These are phyloP conservation scores for Pteruthius melanotis DNA, from an alignment of 2,113 vertebrate genomes.

Conservation along the genomic window DNA sequence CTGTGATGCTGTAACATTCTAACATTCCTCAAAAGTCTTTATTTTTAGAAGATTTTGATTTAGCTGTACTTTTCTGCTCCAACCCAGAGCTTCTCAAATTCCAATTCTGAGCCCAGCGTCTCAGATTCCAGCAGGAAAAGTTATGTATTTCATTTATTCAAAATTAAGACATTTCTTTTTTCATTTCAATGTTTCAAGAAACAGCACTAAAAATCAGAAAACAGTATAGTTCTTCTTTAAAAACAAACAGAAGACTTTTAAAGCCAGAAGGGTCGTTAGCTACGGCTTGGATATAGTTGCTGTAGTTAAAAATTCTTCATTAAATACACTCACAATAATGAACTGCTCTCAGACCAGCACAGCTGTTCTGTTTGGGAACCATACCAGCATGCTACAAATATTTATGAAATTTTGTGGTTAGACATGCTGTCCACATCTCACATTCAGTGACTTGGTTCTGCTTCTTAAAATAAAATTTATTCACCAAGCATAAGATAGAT, in stretches of 20 bases:
- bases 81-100: background rate
- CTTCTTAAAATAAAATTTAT: background rate
- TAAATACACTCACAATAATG: background rate
- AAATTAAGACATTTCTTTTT: background rate
- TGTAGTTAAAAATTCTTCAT: background rate
- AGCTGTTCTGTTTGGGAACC: slow-evolving; percentile 11
- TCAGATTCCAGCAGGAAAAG: background rate
- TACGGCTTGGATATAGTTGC: background rate
- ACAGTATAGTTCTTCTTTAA: background rate
- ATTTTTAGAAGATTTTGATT: slow-evolving; percentile 10
- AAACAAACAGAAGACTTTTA: background rate
- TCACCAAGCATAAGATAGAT: background rate
- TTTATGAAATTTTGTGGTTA: slow-evolving; percentile 6
- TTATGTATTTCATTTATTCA: background rate
- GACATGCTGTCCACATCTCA: background rate
- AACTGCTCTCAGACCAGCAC: background rate
- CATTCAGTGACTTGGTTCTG: background rate
- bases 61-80: background rate
- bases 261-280: background rate
- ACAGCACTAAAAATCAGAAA: background rate
- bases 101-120: background rate
- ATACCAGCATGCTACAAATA: background rate
- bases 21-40: background rate
- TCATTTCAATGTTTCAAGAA: background rate
- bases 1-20: background rate